Percentiles rank a stretch among this genome's conserved stretches.
phyloP scores from a whole-genome alignment of 2,797 vertebrate species.

The Vultur gryphus region DNA sequence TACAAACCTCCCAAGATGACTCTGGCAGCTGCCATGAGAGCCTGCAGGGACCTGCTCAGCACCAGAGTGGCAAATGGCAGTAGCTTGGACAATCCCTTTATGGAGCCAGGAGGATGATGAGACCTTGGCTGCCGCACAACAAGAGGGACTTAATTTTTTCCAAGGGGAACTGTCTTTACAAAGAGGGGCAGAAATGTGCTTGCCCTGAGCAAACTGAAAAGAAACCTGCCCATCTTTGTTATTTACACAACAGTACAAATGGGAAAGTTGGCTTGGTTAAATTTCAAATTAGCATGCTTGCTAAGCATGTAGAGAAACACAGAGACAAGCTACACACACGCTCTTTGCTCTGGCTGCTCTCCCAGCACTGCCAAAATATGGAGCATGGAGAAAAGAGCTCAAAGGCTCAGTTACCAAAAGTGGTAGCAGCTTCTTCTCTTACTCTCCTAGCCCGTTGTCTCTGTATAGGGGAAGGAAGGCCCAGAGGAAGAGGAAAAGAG shows the following conservation, averaged over 20 bases:
- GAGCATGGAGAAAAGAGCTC: background rate
- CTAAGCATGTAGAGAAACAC: background rate
- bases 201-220: background rate
- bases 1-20: background rate
- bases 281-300: background rate
- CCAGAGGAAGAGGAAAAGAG: background rate
- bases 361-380: background rate
- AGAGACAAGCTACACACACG: background rate
- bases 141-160: background rate
- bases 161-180: background rate
- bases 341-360: background rate
- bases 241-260: background rate
- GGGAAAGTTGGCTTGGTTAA: background rate
- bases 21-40: background rate
- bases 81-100: background rate
- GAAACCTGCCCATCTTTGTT: background rate
- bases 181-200: background rate
- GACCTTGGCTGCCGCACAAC: background rate
- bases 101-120: fast-evolving
- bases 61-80: background rate
- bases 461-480: background rate
- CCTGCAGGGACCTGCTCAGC: background rate
- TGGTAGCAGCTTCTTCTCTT: background rate
- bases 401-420: background rate
- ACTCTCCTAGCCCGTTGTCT: no score